Base-by-base conservation (phyloP, 2,888 invertebrate genomes). In the Callimorpha dominula region DNA sequence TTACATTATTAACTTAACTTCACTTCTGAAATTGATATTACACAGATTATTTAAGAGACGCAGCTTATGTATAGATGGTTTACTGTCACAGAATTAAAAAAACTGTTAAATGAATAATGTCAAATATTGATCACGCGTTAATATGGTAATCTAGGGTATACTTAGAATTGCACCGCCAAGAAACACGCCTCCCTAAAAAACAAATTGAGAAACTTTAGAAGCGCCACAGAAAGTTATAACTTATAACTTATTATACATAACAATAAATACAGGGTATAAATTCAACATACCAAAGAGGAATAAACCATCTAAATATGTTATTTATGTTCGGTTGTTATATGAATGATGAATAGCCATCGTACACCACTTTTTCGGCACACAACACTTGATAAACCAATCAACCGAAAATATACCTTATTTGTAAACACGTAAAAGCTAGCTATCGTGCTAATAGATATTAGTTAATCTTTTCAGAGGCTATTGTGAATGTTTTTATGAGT, bases 261-360 rank as follows among this genome's bases (percentile, higher is more conserved):
- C 11, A 31, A 31, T 31, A 31, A 31, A 31, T 31, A 31, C 31
- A 68, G 67, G 75, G 76, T 65, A 77, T 63, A 50, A 78, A 78
- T 71, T 46, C 68, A 71, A 65, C 43, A 62, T 46, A 70, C 68
- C 87, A 82, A 90, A 91, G 88, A 79, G 82, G 88, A 90, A 88
- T 78, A 84, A 81, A 88, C 84, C 85, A 65, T 78, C 87, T 78
- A 89, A 88, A 89, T 87, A 86, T 88, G 87, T 90, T 89, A 93
- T 93, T 93, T 91, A 93, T 90, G 88, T 86, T 88, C 83, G 79
- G 87, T 88, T 90, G 88, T 90, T 90, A 88, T 89, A 85, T 77
- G 82, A 88, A 91, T 93, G 93, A 93, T 92, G 89, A 88, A 93
- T 91, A 85, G 86, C 84, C 82, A 78, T 86, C 85, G 84, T 87